Evolutionary conservation across 2,113 vertebrate genomes (phyloP), one percentile per base, ranked within the genome.

Genomic region (Dicrurus megarhynchus): DNA sequence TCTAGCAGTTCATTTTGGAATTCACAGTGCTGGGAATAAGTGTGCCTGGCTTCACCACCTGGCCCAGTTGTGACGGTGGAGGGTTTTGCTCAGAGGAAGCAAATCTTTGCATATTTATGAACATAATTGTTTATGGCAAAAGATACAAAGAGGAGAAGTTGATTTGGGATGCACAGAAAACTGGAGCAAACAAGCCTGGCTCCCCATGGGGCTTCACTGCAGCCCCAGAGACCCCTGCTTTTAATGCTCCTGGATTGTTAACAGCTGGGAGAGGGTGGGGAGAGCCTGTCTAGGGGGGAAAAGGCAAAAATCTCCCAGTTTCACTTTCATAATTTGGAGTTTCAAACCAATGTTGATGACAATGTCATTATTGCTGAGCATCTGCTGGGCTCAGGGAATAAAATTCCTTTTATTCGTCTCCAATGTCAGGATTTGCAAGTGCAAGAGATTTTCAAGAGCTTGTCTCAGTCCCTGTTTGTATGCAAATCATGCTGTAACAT

Each of bases 401-500:
- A 90, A 85, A 92, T 80, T 64, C 70, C 55, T 93, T 95, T 95
- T 93, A 95, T 95, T 91, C 12, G 0, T 87, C 88, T 95, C 92
- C 57, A 85, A 28, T 76, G 88, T 88, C 90, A 90, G 85, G 75
- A 93, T 95, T 94, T 87, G 77, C 65, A 94, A 97, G 63, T 57
- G 75, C 79, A 76, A 82, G 67, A 93, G 76, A 91, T 95, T 87
- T 94, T 63, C 87, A 68, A 88, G 90, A 73, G 67, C 92, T 93
- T 76, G 81, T 87, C 84, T 89, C 33, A 53, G 49, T 71, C 87
- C 61, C 87, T 73, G 88, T 80, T 95, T 96, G 94, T 93, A 97
- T 95, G 94, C 88, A 95, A 97, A 97, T 96, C 75, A 77, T 79
- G 69, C 59, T 78, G 74, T 79, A 93, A 79, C 61, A 76, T 78